Base-by-base conservation (phyloP, 2,113 vertebrate species). In the Pitta sordida region DNA sequence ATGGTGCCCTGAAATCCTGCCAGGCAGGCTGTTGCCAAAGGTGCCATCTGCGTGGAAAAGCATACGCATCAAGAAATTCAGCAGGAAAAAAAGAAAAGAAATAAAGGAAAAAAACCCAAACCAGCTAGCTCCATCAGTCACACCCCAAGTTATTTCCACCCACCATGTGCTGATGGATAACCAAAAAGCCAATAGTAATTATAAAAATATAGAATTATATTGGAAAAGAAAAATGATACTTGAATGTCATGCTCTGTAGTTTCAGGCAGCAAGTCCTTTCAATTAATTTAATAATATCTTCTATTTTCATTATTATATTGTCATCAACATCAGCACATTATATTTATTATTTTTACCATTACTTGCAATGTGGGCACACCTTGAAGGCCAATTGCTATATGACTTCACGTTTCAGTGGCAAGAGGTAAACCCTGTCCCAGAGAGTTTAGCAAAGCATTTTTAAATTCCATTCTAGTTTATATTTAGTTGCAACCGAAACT, bases 21-120 rank as follows among this genome's bases (percentile, higher is more conserved):
- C 96, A 96, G 80, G 76, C 58, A 94, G 77, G 73, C 67, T 91
- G 63, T 77, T 96, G 96, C 94, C 95, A 95, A 93, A 96, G 92
- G 94, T 95, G 94, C 95, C 96, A 96, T 96, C 96, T 95, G 94
- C 5, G 5, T 91, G 94, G 95, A 95, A 95, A 94, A 96, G 90
- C 70, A 91, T 91, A 41, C 91, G 79, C 88, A 94, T 65, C 65
- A 92, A 96, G 88, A 94, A 87, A 93, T 59, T 76, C 70, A 93
- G n/a, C 9, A 46, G 81, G 11, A 34, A 30, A 77, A 73, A 62
- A 75, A 18, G 15, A 27, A 36, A 6, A 44, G 15, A 7, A n/a
- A 30, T 65, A 37, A 24, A 15, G 6, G n/a, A 27, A 20, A 41
- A 41, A 14, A 41, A 41, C n/a, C n/a, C n/a, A 46, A 15, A 89